A percentile compares a stretch with the other conserved stretches of the same genome.
Evolutionary conservation across 2,888 invertebrate genomes (phyloP).

Genomic region (Scelioninae gen. 2): DNA sequence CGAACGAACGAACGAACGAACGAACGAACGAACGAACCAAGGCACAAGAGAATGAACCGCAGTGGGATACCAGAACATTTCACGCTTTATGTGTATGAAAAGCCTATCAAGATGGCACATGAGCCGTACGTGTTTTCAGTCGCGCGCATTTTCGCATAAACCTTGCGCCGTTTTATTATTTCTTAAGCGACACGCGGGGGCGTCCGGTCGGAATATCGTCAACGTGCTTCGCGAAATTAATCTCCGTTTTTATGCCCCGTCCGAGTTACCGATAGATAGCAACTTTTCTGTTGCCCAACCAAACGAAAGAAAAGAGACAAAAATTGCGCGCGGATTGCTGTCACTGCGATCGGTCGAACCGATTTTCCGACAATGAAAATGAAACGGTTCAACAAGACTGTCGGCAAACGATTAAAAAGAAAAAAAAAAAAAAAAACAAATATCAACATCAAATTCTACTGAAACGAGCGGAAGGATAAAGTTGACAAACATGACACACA

Average conservation of each 20-base stretch:
- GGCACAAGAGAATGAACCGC: constrained; percentile 56
- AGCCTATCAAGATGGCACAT: constrained; percentile 60
- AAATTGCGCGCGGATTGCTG: constrained; percentile 35
- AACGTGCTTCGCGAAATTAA: constrained; percentile 32
- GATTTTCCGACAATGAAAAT: constrained; percentile 32
- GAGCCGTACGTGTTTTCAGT: constrained; percentile 53
- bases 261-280: constrained; percentile 37
- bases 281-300: too few relatives aligned
- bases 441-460: too few relatives aligned
- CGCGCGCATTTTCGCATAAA: constrained; percentile 58
- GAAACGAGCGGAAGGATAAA: too few relatives aligned
- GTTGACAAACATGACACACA: too few relatives aligned
- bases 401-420: too few relatives aligned
- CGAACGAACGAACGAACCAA: too few relatives aligned
- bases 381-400: too few relatives aligned
- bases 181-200: constrained; percentile 38
- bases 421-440: too few relatives aligned
- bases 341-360: constrained; percentile 26
- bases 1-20: too few relatives aligned
- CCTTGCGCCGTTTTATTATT: constrained; percentile 44
- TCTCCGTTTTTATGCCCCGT: constrained; percentile 45
- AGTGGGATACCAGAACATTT: constrained; percentile 57
- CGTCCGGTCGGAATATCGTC: constrained; percentile 32
- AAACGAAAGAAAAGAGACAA: too few relatives aligned
- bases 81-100: constrained; percentile 59